Base-by-base conservation (phyloP, 2,888 invertebrate species). In the Scaptomyza reducta region DNA sequence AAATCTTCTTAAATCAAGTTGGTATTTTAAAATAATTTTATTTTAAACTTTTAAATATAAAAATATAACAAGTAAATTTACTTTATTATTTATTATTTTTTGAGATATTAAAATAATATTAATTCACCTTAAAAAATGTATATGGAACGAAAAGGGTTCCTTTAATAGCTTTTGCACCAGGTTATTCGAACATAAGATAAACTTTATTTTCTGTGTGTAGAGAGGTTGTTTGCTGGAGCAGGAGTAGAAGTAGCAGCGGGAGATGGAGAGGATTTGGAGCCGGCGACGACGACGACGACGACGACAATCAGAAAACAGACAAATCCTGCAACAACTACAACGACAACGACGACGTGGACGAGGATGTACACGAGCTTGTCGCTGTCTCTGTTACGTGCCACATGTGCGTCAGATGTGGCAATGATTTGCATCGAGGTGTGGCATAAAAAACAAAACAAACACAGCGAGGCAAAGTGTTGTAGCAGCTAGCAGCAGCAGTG, bases 401-500 rank as follows among this genome's bases (percentile, higher is more conserved):
- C 82, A 82, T 82, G 82, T 82, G 88, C 82, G 80, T 82, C 82
- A 82, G 82, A 82, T 87, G 82, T 82, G 82, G 88, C 88, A 87
- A 82, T 82, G 82, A 82, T 82, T 82, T 82, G 82, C 88, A 82
- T 82, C 88, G 82, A 82, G 82, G 88, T 87, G 80, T 86, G 88
- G 88, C 82, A 87, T 86, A 87, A 82, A 87, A 87, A 82, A 87
- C 74, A 77, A 82, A 85, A 61, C 70, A 73, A 64, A 35, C 56
- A 35, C 56, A 50, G 53, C 50, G 35, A 41, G 56, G 46, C 58
- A 55, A 55, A 65, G 61, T 22, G 46, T 44, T 27, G 14, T 49
- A 22, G 33, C 14, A n/a, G 29, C 35, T 29, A 46, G 38, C 7
- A 13, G 16, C 22, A 5, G 13, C 33, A 10, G 31, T 3, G 22